Evolutionary conservation across 2,113 vertebrate species (phyloP), one percentile per base, ranked within the genome.

Genomic region (Microtus pennsylvanicus): DNA sequence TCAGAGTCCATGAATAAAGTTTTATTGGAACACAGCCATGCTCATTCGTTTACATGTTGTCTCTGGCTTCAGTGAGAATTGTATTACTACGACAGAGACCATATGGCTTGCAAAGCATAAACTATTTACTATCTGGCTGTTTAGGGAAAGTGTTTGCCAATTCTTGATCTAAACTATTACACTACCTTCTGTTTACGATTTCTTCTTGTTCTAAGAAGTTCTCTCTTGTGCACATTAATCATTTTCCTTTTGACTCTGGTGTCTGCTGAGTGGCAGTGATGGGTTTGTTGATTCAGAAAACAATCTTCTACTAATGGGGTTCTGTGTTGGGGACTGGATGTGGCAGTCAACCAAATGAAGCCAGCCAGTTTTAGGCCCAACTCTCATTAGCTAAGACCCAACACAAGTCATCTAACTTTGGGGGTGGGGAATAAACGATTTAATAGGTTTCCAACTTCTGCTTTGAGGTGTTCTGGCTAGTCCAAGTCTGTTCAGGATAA

Each of bases 1-100:
- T 96, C 1, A 63, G 81, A 92, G 77, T 55, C 61, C 86, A 65
- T 86, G 90, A 92, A 92, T 97, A 96, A 97, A 97, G 85, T 89
- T 94, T 96, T 96, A 94, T 85, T 96, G 94, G 94, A 94, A 90
- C 52, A 94, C 8, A 76, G 85, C 85, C 82, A 92, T 0, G 3
- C 21, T 92, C 38, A 80, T 82, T 96, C 21, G 0, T 89, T 96
- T 92, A 82, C 0, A 2, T 78, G 38, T 96, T 93, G n/a, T 89
- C 85, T 95, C 1, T 69, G 70, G 82, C 69, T 86, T 61, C 50
- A 65, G 1, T 90, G n/a, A 94, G 55, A 93, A 65, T 89, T 91
- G 22, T 83, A 95, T 81, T 89, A 33, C 52, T 78, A 35, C 1
- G 2, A 93, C 63, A 87, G 82, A 92, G 77, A 90, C 55, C 19